These are phyloP conservation scores for Danaus chrysippus DNA, from an alignment of 2,888 invertebrate genomes.

Conservation along the genomic window DNA sequence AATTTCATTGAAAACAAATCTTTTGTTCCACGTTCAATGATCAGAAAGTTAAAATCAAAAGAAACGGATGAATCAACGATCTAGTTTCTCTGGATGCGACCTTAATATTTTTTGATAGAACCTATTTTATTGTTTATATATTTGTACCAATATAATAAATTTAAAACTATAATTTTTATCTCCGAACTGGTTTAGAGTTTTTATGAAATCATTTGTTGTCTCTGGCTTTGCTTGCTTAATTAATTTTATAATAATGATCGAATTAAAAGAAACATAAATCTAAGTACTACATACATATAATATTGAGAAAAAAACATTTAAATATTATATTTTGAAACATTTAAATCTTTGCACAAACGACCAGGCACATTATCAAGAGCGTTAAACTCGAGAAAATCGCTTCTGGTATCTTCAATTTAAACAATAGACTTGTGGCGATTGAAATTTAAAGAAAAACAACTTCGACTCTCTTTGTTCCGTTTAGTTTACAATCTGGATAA, in stretches of 20 bases:
- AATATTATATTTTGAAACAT: constrained; percentile 16
- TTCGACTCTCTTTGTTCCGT: neutral
- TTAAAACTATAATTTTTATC: neutral
- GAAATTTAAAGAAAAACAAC: constrained; percentile 5
- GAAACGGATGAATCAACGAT: constrained; percentile 41
- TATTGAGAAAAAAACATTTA: no score
- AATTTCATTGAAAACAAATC: constrained; percentile 49
- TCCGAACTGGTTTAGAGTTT: no score
- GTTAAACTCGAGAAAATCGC: constrained; percentile 48
- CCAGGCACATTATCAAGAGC: constrained; percentile 49
- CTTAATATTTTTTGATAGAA: no score
- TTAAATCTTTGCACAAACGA: constrained; percentile 38
- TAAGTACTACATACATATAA: no score
- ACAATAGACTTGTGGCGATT: constrained; percentile 35
- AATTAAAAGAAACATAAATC: no score
- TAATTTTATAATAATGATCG: no score
- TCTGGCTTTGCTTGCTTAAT: no score
- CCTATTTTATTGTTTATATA: no score
- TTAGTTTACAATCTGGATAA: neutral
- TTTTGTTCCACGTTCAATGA: constrained; percentile 59
- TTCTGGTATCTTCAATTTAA: constrained; percentile 44
- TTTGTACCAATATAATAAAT: no score
- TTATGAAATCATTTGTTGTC: no score
- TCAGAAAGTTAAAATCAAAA: constrained; percentile 55
- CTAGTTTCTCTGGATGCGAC: constrained; percentile 31